Evolutionary conservation across 2,113 vertebrate genomes (phyloP).

Genomic region (Colaptes auratus): DNA sequence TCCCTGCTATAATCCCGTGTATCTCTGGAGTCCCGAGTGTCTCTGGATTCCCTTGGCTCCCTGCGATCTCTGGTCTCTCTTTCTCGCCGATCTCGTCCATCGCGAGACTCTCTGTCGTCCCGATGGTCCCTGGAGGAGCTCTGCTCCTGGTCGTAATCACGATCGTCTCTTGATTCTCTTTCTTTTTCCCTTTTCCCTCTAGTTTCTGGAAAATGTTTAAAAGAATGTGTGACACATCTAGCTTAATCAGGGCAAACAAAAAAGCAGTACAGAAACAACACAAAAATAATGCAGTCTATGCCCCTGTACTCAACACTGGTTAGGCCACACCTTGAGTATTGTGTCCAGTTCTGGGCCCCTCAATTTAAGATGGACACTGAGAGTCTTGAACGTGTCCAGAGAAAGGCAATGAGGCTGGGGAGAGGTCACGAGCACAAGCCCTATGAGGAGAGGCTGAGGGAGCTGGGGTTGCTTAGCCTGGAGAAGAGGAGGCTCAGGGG

Average conservation of each 20-base stretch:
- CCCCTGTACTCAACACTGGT: too few species aligned
- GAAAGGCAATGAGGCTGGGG: too few species aligned
- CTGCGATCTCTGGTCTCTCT: constrained; percentile 83
- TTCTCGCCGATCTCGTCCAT: constrained; percentile 83
- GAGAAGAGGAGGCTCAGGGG: too few species aligned
- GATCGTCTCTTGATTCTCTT: constrained; percentile 89
- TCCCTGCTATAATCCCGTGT: constrained; percentile 79
- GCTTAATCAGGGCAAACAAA: background rate
- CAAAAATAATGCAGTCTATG: background rate
- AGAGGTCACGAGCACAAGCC: too few species aligned
- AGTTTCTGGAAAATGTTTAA: constrained; percentile 63
- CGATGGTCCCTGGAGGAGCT: constrained; percentile 81
- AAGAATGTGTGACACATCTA: background rate
- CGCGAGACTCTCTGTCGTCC: constrained; percentile 87
- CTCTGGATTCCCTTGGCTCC: constrained; percentile 79
- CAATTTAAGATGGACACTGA: too few species aligned
- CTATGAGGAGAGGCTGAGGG: too few species aligned
- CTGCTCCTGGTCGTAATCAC: constrained; percentile 90
- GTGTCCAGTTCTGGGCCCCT: too few species aligned
- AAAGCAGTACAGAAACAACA: background rate
- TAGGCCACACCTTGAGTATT: too few species aligned
- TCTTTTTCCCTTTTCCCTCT: constrained; percentile 87
- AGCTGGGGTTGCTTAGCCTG: too few species aligned
- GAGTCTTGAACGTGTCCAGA: too few species aligned
- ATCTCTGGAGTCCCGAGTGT: constrained; percentile 80